A percentile compares a stretch with the other conserved stretches of the same genome.
These are phyloP conservation scores for Erebia epiphron DNA, from an alignment of 2,888 invertebrate species.

Conservation along the genomic window DNA sequence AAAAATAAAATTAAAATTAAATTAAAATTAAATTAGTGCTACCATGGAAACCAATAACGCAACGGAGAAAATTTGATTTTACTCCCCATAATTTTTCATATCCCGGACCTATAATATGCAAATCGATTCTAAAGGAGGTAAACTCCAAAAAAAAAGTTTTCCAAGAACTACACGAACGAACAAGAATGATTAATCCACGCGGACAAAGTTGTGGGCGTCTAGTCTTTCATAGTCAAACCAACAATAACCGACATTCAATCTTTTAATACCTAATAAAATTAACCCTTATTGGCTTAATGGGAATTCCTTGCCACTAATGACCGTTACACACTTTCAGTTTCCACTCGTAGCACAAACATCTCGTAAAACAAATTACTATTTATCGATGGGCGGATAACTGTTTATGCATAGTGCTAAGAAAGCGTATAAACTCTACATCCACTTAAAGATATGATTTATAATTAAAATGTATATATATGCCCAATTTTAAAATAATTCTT, in stretches of 20 bases:
- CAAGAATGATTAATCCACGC: too few species aligned
- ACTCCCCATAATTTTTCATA: too few species aligned
- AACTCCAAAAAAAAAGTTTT: too few species aligned
- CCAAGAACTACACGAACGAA: too few species aligned
- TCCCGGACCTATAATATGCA: too few species aligned
- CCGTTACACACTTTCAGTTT: constrained; percentile 28
- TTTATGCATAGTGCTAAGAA: constrained; percentile 11
- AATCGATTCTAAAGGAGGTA: too few species aligned
- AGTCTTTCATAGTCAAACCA: neutral
- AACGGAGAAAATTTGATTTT: too few species aligned
- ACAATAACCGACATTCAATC: neutral
- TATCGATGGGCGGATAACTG: constrained; percentile 17
- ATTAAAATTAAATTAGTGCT: too few species aligned
- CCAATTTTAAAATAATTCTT: too few species aligned
- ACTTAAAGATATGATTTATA: constrained; percentile 1
- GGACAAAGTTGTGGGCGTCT: neutral
- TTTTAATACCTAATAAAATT: neutral
- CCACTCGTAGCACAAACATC: neutral
- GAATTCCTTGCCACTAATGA: constrained; percentile 30
- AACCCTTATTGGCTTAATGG: constrained; percentile 14
- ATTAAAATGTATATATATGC: too few species aligned
- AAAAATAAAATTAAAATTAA: neutral
- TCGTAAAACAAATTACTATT: constrained; percentile 17
- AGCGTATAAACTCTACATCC: neutral
- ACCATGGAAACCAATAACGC: too few species aligned